phyloP scores from a whole-genome alignment of 2,797 vertebrate genomes.

The Serranus cabrilla region DNA sequence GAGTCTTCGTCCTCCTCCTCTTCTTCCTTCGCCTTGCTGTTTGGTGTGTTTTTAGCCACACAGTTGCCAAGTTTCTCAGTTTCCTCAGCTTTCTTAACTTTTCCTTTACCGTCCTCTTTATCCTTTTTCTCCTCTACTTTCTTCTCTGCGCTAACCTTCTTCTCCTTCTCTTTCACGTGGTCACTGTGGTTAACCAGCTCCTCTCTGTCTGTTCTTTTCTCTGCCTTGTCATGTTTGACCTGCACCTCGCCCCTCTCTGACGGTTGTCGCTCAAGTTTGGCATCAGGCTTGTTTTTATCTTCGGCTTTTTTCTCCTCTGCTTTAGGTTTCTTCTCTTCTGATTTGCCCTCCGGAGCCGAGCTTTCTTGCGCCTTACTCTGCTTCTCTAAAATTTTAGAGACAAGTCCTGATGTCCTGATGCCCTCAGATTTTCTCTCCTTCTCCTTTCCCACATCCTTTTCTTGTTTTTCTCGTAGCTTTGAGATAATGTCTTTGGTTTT shows the following conservation, averaged over 20 bases:
- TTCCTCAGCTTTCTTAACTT: slow-evolving; percentile 38
- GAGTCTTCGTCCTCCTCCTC: slow-evolving; percentile 88
- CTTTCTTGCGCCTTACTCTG: slow-evolving; percentile 84
- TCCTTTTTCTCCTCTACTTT: slow-evolving; percentile 60
- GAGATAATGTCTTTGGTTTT: slow-evolving; percentile 87
- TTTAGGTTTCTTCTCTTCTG: slow-evolving; percentile 69
- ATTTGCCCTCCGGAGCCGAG: slow-evolving; percentile 78
- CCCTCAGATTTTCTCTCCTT: slow-evolving; percentile 82
- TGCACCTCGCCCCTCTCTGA: slow-evolving; percentile 61
- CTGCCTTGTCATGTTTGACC: slow-evolving; percentile 66
- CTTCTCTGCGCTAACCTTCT: slow-evolving; percentile 38
- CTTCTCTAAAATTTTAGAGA: slow-evolving; percentile 84
- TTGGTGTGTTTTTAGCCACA: slow-evolving; percentile 67
- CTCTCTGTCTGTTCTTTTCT: slow-evolving; percentile 69
- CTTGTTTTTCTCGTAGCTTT: slow-evolving; percentile 81
- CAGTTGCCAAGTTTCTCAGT: slow-evolving; percentile 72
- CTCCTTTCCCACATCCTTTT: slow-evolving; percentile 82
- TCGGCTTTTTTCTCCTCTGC: slow-evolving; percentile 64
- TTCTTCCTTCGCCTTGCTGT: slow-evolving; percentile 74
- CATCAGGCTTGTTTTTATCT: slow-evolving; percentile 61
- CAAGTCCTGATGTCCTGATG: slow-evolving; percentile 84
- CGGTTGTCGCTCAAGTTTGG: slow-evolving; percentile 58
- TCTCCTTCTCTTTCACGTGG: slow-evolving; percentile 60
- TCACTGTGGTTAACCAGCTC: slow-evolving; percentile 75
- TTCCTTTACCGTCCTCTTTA: slow-evolving; percentile 69